A percentile compares a stretch with the other conserved stretches of the same genome.
Conservation (phyloP, 2,113 vertebrate species). For the Nyctereutes procyonoides region DNA sequence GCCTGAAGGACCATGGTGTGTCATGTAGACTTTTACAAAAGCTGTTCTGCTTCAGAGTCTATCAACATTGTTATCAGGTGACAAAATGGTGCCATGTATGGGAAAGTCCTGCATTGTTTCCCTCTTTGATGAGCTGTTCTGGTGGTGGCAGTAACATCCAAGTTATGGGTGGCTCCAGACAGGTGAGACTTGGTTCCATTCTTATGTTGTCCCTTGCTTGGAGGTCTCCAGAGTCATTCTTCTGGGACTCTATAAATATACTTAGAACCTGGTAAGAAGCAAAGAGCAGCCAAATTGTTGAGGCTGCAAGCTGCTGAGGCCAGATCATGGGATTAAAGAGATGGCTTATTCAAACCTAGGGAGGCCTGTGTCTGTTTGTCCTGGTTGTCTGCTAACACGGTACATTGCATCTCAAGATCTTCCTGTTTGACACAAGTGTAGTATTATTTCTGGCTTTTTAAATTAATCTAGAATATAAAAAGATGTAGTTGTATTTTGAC, state of each 20-base stretch:
- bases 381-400: slow-evolving; percentile 79
- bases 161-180: slow-evolving; percentile 61
- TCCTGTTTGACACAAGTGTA: slow-evolving; percentile 72
- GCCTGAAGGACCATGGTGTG: slow-evolving; percentile 55
- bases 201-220: slow-evolving; percentile 37
- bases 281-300: slow-evolving; percentile 60
- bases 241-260: slow-evolving; percentile 69
- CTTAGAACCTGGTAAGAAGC: slow-evolving; percentile 49
- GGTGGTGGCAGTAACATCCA: background rate
- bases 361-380: slow-evolving; percentile 65
- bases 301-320: slow-evolving; percentile 76
- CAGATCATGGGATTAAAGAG: slow-evolving; percentile 67
- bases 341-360: slow-evolving; percentile 39
- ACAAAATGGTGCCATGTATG: slow-evolving; percentile 73
- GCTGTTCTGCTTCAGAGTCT: slow-evolving; percentile 50
- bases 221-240: slow-evolving; percentile 58
- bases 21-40: slow-evolving; percentile 62
- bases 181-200: slow-evolving; percentile 70
- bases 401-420: slow-evolving; percentile 81
- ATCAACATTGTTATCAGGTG: slow-evolving; percentile 52
- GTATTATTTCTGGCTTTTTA: slow-evolving; percentile 81
- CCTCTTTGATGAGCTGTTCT: slow-evolving; percentile 41
- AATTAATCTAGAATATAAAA: slow-evolving; percentile 74
- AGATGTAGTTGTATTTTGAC: slow-evolving; percentile 80
- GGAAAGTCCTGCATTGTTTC: slow-evolving; percentile 38